Conservation (phyloP, 2,888 invertebrate genomes). For the Mythimna ferrago region DNA sequence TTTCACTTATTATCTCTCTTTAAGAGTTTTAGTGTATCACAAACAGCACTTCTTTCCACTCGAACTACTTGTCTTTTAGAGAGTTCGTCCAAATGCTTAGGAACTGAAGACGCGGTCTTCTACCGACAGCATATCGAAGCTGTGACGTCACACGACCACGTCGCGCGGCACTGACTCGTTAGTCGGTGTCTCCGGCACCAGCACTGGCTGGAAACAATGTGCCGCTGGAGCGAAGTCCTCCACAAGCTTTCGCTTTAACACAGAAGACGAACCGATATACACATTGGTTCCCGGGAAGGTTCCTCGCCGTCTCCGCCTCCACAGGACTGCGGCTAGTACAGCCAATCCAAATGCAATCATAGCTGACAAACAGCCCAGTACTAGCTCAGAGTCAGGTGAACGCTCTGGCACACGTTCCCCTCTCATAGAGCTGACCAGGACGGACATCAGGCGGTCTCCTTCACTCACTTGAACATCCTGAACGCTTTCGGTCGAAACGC, state of each 20-base stretch:
- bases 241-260: slow-evolving; percentile 91
- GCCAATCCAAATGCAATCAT: slow-evolving; percentile 87
- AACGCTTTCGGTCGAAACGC: slow-evolving; percentile 92
- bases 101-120: slow-evolving; percentile 91
- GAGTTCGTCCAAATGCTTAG: slow-evolving; percentile 84
- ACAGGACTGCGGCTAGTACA: slow-evolving; percentile 88
- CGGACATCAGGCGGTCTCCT: slow-evolving; percentile 91
- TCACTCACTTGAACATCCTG: slow-evolving; percentile 91
- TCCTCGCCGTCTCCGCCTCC: slow-evolving; percentile 90
- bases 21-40: slow-evolving; percentile 71
- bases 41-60: slow-evolving; percentile 73
- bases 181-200: slow-evolving; percentile 87
- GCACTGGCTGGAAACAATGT: slow-evolving; percentile 91
- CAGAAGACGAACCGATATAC: slow-evolving; percentile 91
- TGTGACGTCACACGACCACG: slow-evolving; percentile 93
- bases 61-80: slow-evolving; percentile 73
- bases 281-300: slow-evolving; percentile 91
- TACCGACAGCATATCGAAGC: slow-evolving; percentile 90
- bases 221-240: slow-evolving; percentile 90
- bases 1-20: slow-evolving; percentile 74
- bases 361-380: slow-evolving; percentile 91
- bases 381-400: slow-evolving; percentile 90
- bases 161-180: slow-evolving; percentile 86
- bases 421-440: slow-evolving; percentile 91
- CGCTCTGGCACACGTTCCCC: slow-evolving; percentile 90